Conservation (phyloP, 2,797 vertebrate species). For the Intellagama lesueurii region DNA sequence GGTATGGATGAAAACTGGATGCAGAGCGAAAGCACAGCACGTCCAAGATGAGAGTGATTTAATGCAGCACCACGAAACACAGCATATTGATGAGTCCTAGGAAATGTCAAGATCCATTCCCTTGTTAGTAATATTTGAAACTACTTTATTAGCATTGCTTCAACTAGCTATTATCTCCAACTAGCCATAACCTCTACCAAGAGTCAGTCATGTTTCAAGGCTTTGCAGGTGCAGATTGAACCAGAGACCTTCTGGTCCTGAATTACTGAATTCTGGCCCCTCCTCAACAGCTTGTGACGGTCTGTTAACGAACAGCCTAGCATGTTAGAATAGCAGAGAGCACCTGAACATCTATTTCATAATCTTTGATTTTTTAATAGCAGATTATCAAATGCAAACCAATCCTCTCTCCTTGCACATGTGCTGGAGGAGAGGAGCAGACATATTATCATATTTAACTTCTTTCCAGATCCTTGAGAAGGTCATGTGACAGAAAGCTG, state of each 20-base stretch:
- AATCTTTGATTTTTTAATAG: neutral
- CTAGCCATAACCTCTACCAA: neutral
- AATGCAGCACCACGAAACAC: neutral
- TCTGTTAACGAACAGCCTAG: neutral
- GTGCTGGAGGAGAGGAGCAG: neutral
- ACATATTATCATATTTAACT: neutral
- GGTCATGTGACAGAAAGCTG: conserved; percentile 24
- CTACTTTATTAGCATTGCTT: neutral
- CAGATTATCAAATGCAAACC: neutral
- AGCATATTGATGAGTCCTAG: neutral
- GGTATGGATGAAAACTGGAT: neutral
- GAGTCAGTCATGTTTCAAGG: neutral
- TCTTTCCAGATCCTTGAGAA: neutral
- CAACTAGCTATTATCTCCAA: too few species aligned
- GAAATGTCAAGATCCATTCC: neutral
- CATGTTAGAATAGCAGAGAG: neutral
- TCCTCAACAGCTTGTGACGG: neutral
- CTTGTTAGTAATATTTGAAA: neutral
- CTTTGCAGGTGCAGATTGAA: neutral
- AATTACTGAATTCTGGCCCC: too few species aligned
- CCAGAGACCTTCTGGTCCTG: neutral
- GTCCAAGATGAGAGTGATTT: conserved; percentile 8
- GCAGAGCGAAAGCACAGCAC: neutral
- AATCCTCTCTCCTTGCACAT: too few species aligned
- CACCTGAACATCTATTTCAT: neutral